These are phyloP conservation scores for Loris lydekkerianus DNA, from an alignment of 2,797 vertebrate species.

Conservation along the genomic window DNA sequence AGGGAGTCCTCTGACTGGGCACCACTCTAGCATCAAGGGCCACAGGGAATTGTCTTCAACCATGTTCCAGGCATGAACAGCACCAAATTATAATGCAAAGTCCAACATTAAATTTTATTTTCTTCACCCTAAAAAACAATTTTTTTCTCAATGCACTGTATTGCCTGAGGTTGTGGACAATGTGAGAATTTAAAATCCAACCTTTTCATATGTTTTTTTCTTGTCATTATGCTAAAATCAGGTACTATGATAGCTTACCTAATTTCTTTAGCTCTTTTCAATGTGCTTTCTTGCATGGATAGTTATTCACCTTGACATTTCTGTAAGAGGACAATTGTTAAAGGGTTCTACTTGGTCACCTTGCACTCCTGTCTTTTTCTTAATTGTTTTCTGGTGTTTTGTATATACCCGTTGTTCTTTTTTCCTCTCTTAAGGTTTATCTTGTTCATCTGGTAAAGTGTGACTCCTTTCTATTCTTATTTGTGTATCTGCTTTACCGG, in stretches of 20 bases:
- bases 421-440: background rate
- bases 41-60: background rate
- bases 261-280: background rate
- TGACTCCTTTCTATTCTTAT: background rate
- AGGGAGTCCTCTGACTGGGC: background rate
- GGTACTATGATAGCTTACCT: background rate
- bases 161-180: background rate
- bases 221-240: background rate
- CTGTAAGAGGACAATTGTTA: background rate
- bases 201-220: background rate
- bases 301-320: background rate
- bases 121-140: background rate
- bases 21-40: background rate
- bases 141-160: background rate
- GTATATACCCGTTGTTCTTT: background rate
- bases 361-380: background rate
- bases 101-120: background rate
- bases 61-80: background rate
- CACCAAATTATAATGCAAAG: background rate
- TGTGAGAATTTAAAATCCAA: background rate
- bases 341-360: background rate
- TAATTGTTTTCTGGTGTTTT: background rate
- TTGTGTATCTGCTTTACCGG: background rate
- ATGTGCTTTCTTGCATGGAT: background rate
- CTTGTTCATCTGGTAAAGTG: background rate